These are phyloP conservation scores for Loris lydekkerianus DNA, from an alignment of 2,797 vertebrate genomes.

Conservation along the genomic window DNA sequence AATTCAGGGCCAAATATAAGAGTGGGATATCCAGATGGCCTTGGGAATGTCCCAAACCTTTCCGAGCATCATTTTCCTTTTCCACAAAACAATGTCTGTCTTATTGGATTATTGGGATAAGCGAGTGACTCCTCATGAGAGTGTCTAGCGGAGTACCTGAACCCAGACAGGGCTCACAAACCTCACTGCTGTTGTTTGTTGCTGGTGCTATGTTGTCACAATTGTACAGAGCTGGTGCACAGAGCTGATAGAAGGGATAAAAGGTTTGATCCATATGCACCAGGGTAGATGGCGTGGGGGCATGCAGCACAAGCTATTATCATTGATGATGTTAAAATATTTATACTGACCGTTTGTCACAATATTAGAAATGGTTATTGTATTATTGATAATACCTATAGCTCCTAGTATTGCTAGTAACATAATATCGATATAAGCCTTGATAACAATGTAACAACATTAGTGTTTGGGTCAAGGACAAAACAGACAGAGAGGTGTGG, in stretches of 20 bases:
- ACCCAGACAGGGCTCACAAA: not conserved
- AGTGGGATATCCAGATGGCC: not conserved
- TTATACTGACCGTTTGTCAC: not conserved
- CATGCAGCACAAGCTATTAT: accelerated
- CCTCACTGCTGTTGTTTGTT: not conserved
- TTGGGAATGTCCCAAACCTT: not conserved
- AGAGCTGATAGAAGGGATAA: not conserved
- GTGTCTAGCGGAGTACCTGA: not conserved
- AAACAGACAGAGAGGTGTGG: not conserved
- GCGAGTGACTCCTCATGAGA: not conserved
- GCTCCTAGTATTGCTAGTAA: not conserved
- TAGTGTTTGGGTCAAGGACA: not conserved
- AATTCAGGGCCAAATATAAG: not conserved
- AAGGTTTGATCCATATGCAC: not conserved
- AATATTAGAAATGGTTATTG: not conserved
- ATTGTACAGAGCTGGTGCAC: not conserved
- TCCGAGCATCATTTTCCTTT: not conserved
- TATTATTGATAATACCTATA: not conserved
- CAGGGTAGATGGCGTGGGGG: not conserved
- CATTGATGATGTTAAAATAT: not conserved
- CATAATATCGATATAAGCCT: not conserved
- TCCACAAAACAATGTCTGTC: not conserved
- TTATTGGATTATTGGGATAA: not conserved
- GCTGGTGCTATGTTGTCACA: accelerated
- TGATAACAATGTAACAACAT: not conserved